Base-by-base conservation (phyloP, 1,140 invertebrate genomes). In the Wasmannia auropunctata region DNA sequence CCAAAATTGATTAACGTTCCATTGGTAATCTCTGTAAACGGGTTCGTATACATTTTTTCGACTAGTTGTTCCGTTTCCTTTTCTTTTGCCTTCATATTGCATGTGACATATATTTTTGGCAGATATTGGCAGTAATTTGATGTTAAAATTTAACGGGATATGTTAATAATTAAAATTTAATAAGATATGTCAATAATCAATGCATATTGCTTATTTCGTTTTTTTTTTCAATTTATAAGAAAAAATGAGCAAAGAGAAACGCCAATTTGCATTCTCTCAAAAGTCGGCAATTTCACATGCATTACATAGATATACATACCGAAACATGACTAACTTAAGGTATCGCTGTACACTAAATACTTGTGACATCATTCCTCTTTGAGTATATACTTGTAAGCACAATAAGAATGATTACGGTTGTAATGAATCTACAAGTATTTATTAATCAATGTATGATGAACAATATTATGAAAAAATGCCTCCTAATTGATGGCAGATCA, bases 401-500 rank as follows among this genome's bases (percentile, higher is more conserved):
- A 79, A 91, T 91, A 89, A 88, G 91, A 89, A 93, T 93, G 91
- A 91, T 91, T 93, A 92, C 90, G 87, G 86, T 91, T 89, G 92
- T 91, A 91, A 94, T 92, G 93, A 93, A 89, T 90, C 91, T 94
- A 92, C 86, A 93, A 91, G 89, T 91, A 92, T 89, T 91, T 91
- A 91, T 92, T 91, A 92, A 94, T 91, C 90, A 94, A 94, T 94
- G 92, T 91, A 95, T 92, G 93, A 94, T 94, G 92, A 92, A 94
- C 91, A 93, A 93, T 93, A 94, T 92, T 93, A 93, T 94, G 92
- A 93, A 92, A 46, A 91, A 93, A 92, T 94, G 94, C 93, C 93
- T 93, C 93, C 93, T 93, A 93, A 93, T 80, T 87, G 94, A 90
- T 94, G 93, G 92, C 92, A 93, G 93, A 95, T 95, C 94, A 95